A percentile compares a stretch with the other conserved stretches of the same genome.
Evolutionary conservation across 2,888 invertebrate species (phyloP).

Genomic region (Vanessa cardui): DNA sequence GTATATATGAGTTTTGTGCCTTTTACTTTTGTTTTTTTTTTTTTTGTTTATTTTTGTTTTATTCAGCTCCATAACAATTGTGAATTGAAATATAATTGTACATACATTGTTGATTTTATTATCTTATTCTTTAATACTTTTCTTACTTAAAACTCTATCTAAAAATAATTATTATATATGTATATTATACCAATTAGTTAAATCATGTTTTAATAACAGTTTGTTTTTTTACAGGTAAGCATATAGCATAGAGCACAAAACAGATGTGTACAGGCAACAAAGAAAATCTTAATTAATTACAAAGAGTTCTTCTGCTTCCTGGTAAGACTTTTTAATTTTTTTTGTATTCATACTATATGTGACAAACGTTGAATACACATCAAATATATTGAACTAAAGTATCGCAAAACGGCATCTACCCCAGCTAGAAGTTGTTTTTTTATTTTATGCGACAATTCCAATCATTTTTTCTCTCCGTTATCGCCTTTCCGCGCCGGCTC

Average conservation of each 20-base stretch:
- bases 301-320: neutral
- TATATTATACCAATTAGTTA: too few relatives aligned
- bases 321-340: neutral
- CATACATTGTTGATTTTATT: too few relatives aligned
- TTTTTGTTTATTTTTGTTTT: too few relatives aligned
- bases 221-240: slow-evolving; percentile 20
- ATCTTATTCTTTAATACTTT: neutral
- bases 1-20: too few relatives aligned
- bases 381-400: neutral
- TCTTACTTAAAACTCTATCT: too few relatives aligned
- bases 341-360: neutral
- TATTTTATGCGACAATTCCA: slow-evolving; percentile 31
- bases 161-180: too few relatives aligned
- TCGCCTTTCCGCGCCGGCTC: slow-evolving; percentile 32
- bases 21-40: too few relatives aligned
- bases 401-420: slow-evolving; percentile 18
- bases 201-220: neutral
- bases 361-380: slow-evolving; percentile 4
- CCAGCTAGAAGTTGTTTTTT: slow-evolving; percentile 10
- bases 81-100: too few relatives aligned
- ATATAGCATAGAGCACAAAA: too few relatives aligned
- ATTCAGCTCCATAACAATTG: too few relatives aligned
- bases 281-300: neutral
- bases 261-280: too few relatives aligned
- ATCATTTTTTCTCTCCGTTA: slow-evolving; percentile 32